Conservation (phyloP, 2,888 invertebrate genomes). For the Agrochola lychnidis region DNA sequence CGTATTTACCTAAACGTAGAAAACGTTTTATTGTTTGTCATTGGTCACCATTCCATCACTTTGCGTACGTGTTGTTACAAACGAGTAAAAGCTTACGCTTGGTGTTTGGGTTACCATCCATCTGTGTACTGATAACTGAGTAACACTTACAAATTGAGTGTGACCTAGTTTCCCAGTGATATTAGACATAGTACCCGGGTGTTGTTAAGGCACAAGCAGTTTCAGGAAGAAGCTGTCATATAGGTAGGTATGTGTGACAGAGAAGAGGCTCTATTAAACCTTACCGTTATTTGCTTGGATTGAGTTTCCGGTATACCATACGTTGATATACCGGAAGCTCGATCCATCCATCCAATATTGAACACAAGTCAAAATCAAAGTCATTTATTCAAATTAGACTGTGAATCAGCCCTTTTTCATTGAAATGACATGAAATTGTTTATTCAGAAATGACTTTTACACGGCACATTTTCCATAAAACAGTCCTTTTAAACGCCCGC, state of each 20-base stretch:
- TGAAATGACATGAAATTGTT: background rate
- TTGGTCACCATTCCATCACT: background rate
- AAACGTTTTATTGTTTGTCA: slow-evolving; percentile 24
- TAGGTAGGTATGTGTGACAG: background rate
- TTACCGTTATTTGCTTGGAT: background rate
- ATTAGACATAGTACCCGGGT: background rate
- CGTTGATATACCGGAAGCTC: background rate
- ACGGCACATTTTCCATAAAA: background rate
- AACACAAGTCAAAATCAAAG: background rate
- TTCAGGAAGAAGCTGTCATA: background rate
- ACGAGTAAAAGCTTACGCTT: slow-evolving; percentile 24
- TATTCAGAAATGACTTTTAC: background rate
- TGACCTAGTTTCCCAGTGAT: background rate
- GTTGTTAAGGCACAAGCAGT: background rate
- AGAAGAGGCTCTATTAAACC: background rate
- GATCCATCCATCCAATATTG: background rate
- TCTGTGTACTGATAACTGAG: slow-evolving; percentile 17
- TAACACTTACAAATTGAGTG: slow-evolving; percentile 10
- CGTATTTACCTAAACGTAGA: no score
- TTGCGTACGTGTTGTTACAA: slow-evolving; percentile 26
- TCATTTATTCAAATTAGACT: background rate
- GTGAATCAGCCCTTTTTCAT: background rate
- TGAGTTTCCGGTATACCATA: background rate
- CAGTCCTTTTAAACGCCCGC: no score
- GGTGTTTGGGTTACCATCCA: slow-evolving; percentile 10